A percentile compares a stretch with the other conserved stretches of the same genome.
Evolutionary conservation across 2,113 vertebrate species (phyloP).

Genomic region (Bos indicus): DNA sequence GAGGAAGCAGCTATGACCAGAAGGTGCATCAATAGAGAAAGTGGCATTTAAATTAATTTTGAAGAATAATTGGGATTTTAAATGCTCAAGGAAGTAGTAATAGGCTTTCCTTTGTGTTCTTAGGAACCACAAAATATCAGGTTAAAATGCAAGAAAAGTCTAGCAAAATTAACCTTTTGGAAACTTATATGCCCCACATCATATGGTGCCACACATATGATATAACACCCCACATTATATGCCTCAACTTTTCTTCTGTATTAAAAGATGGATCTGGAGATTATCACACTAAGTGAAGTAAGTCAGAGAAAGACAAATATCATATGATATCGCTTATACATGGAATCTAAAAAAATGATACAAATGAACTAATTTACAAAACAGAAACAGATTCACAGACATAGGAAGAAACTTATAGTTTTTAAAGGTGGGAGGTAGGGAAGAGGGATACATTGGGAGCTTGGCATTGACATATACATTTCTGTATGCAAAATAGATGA

Average conservation of each 20-base stretch:
- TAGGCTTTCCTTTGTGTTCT: neutral
- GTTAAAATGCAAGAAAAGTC: neutral
- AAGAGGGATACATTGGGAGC: neutral
- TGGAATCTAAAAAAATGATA: neutral
- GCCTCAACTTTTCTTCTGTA: neutral
- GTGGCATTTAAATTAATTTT: neutral
- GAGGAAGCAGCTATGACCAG: neutral
- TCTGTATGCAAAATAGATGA: neutral
- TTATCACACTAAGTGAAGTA: neutral
- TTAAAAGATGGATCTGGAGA: neutral
- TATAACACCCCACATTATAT: neutral
- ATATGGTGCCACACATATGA: neutral
- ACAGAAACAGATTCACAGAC: neutral
- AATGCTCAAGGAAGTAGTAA: neutral
- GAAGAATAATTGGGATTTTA: neutral
- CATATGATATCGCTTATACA: neutral
- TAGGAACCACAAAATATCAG: neutral
- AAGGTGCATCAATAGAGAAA: neutral
- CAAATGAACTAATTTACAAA: neutral
- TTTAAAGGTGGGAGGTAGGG: neutral
- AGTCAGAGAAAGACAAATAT: neutral
- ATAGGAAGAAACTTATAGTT: neutral
- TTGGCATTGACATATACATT: neutral
- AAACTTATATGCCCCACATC: neutral
- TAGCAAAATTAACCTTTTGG: neutral